phyloP scores from a whole-genome alignment of 2,888 invertebrate species.

The Hypomecis atomaria region DNA sequence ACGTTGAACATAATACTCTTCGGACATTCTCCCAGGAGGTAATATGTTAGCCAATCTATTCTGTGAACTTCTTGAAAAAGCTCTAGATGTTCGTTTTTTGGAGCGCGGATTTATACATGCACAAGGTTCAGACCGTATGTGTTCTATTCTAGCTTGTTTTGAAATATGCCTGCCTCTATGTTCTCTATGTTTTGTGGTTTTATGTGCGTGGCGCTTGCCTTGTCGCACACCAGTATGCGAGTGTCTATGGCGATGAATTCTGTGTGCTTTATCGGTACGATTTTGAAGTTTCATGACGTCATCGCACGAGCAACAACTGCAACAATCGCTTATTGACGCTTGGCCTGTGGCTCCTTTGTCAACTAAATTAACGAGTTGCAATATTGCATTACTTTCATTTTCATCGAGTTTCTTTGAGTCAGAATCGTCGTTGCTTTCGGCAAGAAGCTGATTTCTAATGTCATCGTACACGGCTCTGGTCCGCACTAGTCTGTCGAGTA shows the following conservation, averaged over 20 bases:
- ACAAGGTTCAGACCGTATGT: conserved; percentile 5
- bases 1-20: conserved; percentile 38
- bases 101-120: conserved; percentile 8
- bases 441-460: conserved; percentile 56
- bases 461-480: conserved; percentile 66
- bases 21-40: neutral
- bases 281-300: conserved; percentile 43
- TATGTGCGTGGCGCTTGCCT: neutral
- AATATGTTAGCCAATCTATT: neutral
- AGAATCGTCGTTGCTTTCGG: conserved; percentile 51
- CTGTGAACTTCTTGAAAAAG: neutral
- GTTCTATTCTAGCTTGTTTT: neutral
- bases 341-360: conserved; percentile 51
- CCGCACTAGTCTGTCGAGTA: conserved; percentile 59
- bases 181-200: conserved; percentile 14
- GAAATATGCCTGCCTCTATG: neutral
- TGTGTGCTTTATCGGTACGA: conserved; percentile 37
- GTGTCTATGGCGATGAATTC: conserved; percentile 34
- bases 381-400: conserved; percentile 46
- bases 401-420: conserved; percentile 30
- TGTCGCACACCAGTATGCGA: conserved; percentile 17
- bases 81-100: conserved; percentile 3
- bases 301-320: conserved; percentile 62
- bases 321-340: conserved; percentile 53
- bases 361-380: conserved; percentile 55